Evolutionary conservation across 2,888 invertebrate genomes (phyloP), one percentile per base, ranked within the genome.

Genomic region (Orchestes rusci): DNA sequence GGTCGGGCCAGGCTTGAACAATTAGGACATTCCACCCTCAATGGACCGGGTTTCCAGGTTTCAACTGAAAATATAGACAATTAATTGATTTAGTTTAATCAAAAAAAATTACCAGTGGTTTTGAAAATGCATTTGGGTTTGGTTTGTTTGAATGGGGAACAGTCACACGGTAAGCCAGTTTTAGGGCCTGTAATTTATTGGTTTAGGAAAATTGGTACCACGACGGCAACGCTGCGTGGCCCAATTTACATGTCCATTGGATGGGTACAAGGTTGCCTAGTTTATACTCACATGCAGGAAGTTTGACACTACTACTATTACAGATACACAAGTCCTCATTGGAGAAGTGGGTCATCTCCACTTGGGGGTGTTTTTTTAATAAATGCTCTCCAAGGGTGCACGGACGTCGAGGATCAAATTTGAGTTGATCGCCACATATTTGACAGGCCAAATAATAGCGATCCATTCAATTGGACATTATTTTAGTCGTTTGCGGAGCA

Each of bases 1-100:
- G 68, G 66, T 18, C 58, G 57, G 12, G 57, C 61, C 17, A 53
- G 43, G 39, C 57, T 56, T 5, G 53, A 53, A 43, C 67, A 67
- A 20, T 54, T 48, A 2, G 60, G 58, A 45, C 67, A 66, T 12
- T 38, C 52, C 7, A 63, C 50, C 5, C 53, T 50, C 19, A 59
- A 48, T 3, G 59, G 51, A 3, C 64, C 64, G n/a, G 59, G 58
- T 41, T 56, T 59, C 67, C 67, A 67, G 31, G 61, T 63, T 53
- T 65, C 65, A 42, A 66, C 66, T 65, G 49, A 51, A 49, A 48
- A 16, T 7, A 18, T 13, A 13, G 17, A 36, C 4, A 18, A 4
- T 2, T 13, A 3, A 41, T 13, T 15, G 12, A 23, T 18, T 5
- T 18, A 16, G 12, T 31, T 20, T n/a, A n/a, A n/a, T n/a, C n/a